Percentiles rank a stretch among this genome's conserved stretches.
phyloP scores from a whole-genome alignment of 2,888 invertebrate genomes.

The Tetrapedia diversipes region DNA sequence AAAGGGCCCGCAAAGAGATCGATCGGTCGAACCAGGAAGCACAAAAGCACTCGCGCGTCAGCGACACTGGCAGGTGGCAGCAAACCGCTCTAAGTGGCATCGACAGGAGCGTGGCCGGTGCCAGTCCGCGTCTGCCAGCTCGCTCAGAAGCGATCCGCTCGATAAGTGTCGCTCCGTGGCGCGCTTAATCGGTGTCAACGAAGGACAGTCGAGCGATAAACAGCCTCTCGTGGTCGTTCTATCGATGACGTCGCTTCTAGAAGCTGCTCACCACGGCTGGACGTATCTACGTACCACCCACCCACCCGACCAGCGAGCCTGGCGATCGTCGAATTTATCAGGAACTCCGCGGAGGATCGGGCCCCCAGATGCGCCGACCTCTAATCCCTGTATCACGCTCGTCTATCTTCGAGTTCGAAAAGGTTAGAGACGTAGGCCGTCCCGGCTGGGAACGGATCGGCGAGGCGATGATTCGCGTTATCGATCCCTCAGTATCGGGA shows the following conservation, averaged over 20 bases:
- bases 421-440: background rate
- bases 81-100: constrained; percentile 27
- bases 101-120: constrained; percentile 38
- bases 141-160: constrained; percentile 53
- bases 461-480: constrained; percentile 36
- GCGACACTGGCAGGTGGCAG: constrained; percentile 46
- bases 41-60: constrained; percentile 26
- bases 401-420: constrained; percentile 24
- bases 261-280: background rate
- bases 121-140: constrained; percentile 36
- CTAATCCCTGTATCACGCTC: constrained; percentile 21
- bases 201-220: constrained; percentile 52
- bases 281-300: too few species aligned
- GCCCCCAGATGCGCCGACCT: constrained; percentile 32
- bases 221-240: constrained; percentile 9
- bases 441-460: constrained; percentile 9
- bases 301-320: too few species aligned
- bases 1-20: background rate
- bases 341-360: background rate
- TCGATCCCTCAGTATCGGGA: constrained; percentile 22
- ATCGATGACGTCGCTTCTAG: constrained; percentile 35
- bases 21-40: background rate
- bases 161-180: constrained; percentile 50
- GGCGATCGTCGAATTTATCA: constrained; percentile 14
- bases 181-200: constrained; percentile 65